Conservation (phyloP, 2,888 invertebrate genomes). For the Vannuccia rotundouncinata region DNA sequence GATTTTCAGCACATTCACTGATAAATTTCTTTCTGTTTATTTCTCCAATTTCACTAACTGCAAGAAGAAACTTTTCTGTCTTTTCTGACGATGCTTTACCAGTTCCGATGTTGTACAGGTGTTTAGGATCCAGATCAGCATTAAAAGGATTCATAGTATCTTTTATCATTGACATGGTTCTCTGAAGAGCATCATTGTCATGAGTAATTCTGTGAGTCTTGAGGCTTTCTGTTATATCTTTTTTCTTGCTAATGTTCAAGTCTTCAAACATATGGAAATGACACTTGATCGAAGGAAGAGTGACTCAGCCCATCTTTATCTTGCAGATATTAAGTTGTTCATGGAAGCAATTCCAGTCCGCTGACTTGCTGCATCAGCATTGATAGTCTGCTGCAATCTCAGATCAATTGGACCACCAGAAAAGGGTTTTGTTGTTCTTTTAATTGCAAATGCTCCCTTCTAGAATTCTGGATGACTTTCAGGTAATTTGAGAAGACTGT, state of each 20-base stretch:
- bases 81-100: neutral
- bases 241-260: constrained; percentile 32
- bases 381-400: constrained; percentile 39
- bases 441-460: too few species aligned
- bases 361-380: constrained; percentile 40
- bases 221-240: constrained; percentile 33
- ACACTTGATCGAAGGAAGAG: constrained; percentile 31
- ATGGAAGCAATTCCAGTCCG: constrained; percentile 38
- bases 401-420: constrained; percentile 37
- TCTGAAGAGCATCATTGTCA: constrained; percentile 35
- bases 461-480: too few species aligned
- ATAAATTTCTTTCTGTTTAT: neutral
- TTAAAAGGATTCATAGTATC: constrained; percentile 29
- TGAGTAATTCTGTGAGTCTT: constrained; percentile 31
- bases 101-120: neutral
- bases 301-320: constrained; percentile 33
- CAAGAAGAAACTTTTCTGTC: too few species aligned
- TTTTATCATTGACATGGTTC: constrained; percentile 35
- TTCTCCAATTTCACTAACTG: neutral
- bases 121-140: constrained; percentile 8
- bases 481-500: too few species aligned
- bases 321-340: constrained; percentile 31
- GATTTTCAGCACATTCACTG: constrained; percentile 11
- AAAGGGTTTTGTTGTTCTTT: constrained; percentile 36
- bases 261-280: constrained; percentile 27